These are phyloP conservation scores for Tinea trinotella DNA, from an alignment of 2,888 invertebrate species.

Conservation along the genomic window DNA sequence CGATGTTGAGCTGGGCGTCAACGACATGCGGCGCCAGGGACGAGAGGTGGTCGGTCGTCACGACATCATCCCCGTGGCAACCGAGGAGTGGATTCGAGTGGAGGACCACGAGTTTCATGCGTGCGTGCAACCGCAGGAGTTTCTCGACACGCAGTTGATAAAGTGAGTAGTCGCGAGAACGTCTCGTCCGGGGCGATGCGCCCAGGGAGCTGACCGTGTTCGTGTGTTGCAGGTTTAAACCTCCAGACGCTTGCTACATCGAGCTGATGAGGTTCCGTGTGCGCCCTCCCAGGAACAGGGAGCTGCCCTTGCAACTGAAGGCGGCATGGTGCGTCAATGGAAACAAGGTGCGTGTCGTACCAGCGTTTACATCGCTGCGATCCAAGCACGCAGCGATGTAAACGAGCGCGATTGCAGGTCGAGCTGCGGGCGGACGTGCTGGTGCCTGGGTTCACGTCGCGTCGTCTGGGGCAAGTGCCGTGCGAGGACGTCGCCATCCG, in stretches of 20 bases:
- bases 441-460: slow-evolving; percentile 96
- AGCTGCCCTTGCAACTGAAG: slow-evolving; percentile 95
- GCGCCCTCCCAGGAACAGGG: slow-evolving; percentile 94
- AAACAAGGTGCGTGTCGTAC: slow-evolving; percentile 79
- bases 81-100: slow-evolving; percentile 99
- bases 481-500: slow-evolving; percentile 97
- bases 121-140: slow-evolving; percentile 93
- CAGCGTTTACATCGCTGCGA: no score
- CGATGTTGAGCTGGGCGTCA: slow-evolving; percentile 95
- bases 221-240: slow-evolving; percentile 81
- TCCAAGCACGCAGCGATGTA: background rate
- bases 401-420: slow-evolving; percentile 69
- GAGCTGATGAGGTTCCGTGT: slow-evolving; percentile 97
- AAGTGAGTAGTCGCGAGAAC: slow-evolving; percentile 70
- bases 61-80: slow-evolving; percentile 98
- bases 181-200: background rate
- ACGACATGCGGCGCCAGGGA: slow-evolving; percentile 98
- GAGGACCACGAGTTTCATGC: slow-evolving; percentile 96
- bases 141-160: slow-evolving; percentile 86
- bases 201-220: background rate
- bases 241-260: slow-evolving; percentile 97
- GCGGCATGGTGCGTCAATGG: slow-evolving; percentile 91
- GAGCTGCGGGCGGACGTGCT: slow-evolving; percentile 95
- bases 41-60: slow-evolving; percentile 98
- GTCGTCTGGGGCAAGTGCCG: slow-evolving; percentile 95